Evolutionary conservation across 2,888 invertebrate species (phyloP), one percentile per base, ranked within the genome.

Genomic region (Fabriciana adippe): DNA sequence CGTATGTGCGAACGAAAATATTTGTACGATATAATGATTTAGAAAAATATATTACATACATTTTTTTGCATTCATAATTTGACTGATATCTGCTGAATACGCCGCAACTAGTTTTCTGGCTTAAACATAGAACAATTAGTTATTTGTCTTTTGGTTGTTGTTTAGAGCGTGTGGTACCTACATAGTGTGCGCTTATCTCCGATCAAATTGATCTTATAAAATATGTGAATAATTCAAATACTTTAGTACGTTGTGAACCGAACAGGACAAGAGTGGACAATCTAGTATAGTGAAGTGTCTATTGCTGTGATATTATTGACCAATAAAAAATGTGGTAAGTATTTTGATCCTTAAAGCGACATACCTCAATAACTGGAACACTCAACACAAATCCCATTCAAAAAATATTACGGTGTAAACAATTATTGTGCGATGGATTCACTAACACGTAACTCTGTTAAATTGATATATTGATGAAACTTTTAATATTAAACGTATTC

Each of bases 91-190:
- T 35, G 59, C 57, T 63, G 63, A 72, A 68, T 68, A 65, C 66
- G 65, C 18, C 59, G 57, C 63, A 41, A 68, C 66, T 51, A 53
- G 65, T 70, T 65, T 59, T 55, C 63, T 66, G 60, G 54, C 66
- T 61, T 48, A 47, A 72, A 66, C 64, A 66, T 68, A 61, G 56
- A 69, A 72, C 71, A 74, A 71, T 74, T 73, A 73, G 68, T 57
- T 69, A 73, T 70, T 73, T 63, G 68, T 72, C 64, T 68, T 64
- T 69, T 72, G 65, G 72, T 65, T 59, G 69, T 70, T 70, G 73
- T 68, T 69, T 55, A 66, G 71, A 73, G 68, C 73, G 75, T 56
- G 47, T 56, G 41, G 57, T 47, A 72, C 55, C 64, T 65, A 69
- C 65, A 71, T 67, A 68, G 59, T 56, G 55, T 18, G 55, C 31